Evolutionary conservation across 2,113 vertebrate species (phyloP).

Genomic region (Carettochelys insculpta): DNA sequence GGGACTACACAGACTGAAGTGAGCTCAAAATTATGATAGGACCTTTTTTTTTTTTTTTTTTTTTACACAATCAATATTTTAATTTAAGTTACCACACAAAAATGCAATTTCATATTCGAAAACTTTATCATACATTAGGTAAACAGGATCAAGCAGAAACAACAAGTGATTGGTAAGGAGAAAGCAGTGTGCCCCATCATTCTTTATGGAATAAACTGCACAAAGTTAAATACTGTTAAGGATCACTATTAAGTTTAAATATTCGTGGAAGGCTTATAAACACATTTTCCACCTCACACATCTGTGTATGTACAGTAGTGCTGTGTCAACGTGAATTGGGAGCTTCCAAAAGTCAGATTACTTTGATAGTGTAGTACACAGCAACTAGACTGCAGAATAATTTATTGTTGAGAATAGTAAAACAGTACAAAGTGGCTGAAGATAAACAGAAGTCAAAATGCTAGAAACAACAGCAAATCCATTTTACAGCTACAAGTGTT

Average conservation of each 20-base stretch:
- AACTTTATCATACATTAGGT: neutral
- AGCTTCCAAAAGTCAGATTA: conserved; percentile 13
- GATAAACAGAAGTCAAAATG: neutral
- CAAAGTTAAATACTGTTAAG: neutral
- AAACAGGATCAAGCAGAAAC: neutral
- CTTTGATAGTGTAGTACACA: neutral
- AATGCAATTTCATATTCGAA: neutral
- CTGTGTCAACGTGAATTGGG: conserved; percentile 24
- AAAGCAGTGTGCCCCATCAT: neutral
- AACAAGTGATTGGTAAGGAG: neutral
- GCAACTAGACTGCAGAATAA: conserved; percentile 18
- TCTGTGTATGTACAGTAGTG: neutral
- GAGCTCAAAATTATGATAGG: neutral
- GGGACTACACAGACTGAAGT: neutral
- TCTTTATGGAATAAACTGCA: neutral
- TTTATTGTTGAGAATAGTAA: neutral
- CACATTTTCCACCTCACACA: neutral
- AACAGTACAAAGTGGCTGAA: neutral
- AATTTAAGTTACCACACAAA: neutral
- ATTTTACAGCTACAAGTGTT: neutral
- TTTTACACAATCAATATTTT: neutral
- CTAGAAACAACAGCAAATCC: neutral
- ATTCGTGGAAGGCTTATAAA: neutral
- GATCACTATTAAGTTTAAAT: neutral
- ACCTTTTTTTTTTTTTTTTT: neutral